phyloP scores from a whole-genome alignment of 2,113 vertebrate genomes.

The Rhabdomys dilectus region DNA sequence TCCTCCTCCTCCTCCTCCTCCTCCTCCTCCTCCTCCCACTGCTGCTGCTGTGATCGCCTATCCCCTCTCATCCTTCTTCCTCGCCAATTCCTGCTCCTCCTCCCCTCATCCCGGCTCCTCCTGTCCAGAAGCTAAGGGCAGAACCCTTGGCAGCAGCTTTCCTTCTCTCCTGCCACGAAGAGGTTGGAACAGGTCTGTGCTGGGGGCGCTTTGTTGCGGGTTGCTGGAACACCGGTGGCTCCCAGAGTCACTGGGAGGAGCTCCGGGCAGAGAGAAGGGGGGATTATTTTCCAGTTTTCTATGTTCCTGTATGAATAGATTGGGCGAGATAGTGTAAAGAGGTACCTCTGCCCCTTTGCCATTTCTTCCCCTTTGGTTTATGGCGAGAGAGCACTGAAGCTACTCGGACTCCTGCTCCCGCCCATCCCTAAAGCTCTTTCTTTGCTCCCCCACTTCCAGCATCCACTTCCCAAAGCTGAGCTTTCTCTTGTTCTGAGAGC shows the following conservation, averaged over 20 bases:
- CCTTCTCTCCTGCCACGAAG: conserved; percentile 51
- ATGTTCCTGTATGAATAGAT: conserved; percentile 47
- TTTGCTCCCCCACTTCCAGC: conserved; percentile 21
- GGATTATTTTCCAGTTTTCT: conserved; percentile 47
- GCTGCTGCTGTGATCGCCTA: conserved; percentile 41
- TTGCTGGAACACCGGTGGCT: neutral
- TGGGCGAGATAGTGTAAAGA: neutral
- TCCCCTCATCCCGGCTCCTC: conserved; percentile 60
- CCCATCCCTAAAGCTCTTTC: conserved; percentile 71
- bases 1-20: conserved; percentile 42
- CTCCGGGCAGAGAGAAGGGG: neutral
- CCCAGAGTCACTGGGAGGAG: conserved; percentile 27
- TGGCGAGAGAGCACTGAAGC: conserved; percentile 49
- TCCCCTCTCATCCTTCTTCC: conserved; percentile 53
- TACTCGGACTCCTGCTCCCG: conserved; percentile 32
- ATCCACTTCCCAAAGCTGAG: conserved; percentile 74
- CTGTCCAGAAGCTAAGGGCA: conserved; percentile 66
- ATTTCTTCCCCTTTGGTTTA: conserved; percentile 26
- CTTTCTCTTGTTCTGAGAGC: conserved; percentile 75
- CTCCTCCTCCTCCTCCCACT: neutral
- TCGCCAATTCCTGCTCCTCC: conserved; percentile 68
- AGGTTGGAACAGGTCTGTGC: conserved; percentile 85
- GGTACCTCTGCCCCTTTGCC: conserved; percentile 16
- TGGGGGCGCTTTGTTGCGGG: conserved; percentile 70
- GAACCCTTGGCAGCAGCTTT: conserved; percentile 59